Evolutionary conservation across 2,888 invertebrate genomes (phyloP).

Genomic region (Mystacides longicornis): DNA sequence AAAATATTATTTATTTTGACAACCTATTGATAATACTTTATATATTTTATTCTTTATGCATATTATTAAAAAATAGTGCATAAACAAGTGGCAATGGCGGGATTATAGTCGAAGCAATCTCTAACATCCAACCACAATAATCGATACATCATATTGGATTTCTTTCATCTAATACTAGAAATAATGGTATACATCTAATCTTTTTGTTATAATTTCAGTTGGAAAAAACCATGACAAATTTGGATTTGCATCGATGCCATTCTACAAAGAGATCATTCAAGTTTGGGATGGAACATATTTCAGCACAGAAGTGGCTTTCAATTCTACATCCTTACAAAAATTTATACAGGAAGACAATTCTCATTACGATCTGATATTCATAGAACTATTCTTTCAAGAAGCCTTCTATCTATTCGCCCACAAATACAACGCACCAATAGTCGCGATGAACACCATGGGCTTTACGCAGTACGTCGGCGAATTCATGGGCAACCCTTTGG

Average conservation of each 20-base stretch:
- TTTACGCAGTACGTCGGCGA: slow-evolving; percentile 26
- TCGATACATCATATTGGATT: too few relatives aligned
- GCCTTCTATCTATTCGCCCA: slow-evolving; percentile 30
- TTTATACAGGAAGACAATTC: slow-evolving; percentile 27
- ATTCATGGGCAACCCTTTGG: slow-evolving; percentile 26
- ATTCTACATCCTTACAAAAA: slow-evolving; percentile 22
- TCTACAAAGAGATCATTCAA: slow-evolving; percentile 30
- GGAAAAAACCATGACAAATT: slow-evolving; percentile 23
- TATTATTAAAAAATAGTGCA: too few relatives aligned
- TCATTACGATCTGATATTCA: slow-evolving; percentile 30
- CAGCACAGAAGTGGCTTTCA: slow-evolving; percentile 24
- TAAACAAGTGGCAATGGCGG: too few relatives aligned
- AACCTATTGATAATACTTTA: too few relatives aligned
- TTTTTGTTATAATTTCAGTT: slow-evolving; percentile 16
- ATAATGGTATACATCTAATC: too few relatives aligned
- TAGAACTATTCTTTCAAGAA: slow-evolving; percentile 30
- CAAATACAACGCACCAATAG: slow-evolving; percentile 29
- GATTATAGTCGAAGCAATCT: too few relatives aligned
- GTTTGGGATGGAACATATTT: slow-evolving; percentile 36
- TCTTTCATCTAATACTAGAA: too few relatives aligned
- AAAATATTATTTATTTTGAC: too few relatives aligned
- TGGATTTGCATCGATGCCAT: slow-evolving; percentile 19
- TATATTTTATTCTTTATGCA: too few relatives aligned
- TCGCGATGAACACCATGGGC: slow-evolving; percentile 26
- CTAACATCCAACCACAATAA: too few relatives aligned